Base-by-base conservation (phyloP, 2,888 invertebrate species). In the Cyaniris semiargus region DNA sequence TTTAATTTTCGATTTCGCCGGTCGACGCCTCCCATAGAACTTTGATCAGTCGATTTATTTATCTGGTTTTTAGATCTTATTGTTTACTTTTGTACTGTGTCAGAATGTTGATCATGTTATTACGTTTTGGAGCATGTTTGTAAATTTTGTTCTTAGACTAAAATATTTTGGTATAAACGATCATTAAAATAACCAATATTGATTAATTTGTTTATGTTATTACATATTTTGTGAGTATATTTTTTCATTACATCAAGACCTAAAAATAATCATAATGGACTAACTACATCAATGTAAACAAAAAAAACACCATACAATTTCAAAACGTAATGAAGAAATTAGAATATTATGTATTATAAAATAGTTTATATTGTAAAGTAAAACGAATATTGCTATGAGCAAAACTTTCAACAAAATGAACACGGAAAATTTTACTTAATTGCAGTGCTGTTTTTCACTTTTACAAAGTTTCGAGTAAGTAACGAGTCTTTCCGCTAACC, bases 61-160 rank as follows among this genome's bases (percentile, higher is more conserved):
- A 31, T 66, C 66, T 31, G 27, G 7, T 66, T 66, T 31, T 66
- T 66, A 66, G 66, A 66, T 66, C 23, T 21, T 66, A 66, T 66
- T 66, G 15, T 66, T 66, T 66, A 27, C 23, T 66, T 66, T 27
- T 66, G 66, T 66, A 66, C 66, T 66, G 60, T 71, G 38, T 72
- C 72, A 72, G 72, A 38, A 72, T 38, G 23, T 71, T 10, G 21
- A 71, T 71, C 44, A 71, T 71, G 21, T 38, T 71, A 21, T 71
- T 71, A 38, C 70, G 38, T 71, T 72, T 72, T 72, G 44, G 44
- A 72, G 72, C 72, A 72, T 72, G 72, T 72, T 72, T 72, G 72
- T 71, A 34, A 18, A 71, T 44, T 72, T n/a, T 72, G 15, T 23
- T 44, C 44, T 72, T 72, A 44, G 44, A 8, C 34, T 38, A 71